Evolutionary conservation across 2,797 vertebrate species (phyloP).

Genomic region (Ceryle rudis): DNA sequence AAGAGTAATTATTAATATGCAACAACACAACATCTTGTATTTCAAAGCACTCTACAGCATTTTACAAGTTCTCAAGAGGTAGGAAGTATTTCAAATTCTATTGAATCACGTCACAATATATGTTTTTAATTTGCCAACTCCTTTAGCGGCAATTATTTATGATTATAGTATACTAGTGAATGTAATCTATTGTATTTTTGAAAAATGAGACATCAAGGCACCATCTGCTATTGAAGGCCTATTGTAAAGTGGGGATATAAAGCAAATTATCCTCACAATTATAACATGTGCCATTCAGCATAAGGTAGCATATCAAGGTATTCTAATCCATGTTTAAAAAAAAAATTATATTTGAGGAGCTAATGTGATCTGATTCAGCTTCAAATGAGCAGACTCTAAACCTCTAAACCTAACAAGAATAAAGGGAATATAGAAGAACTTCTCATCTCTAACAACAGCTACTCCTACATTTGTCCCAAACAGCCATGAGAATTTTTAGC

Average conservation of each 20-base stretch:
- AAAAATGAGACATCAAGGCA: conserved; percentile 20
- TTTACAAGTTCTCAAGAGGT: neutral
- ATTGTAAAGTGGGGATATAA: neutral
- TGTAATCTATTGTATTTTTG: neutral
- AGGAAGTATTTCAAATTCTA: neutral
- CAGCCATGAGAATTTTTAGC: neutral
- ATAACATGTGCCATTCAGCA: neutral
- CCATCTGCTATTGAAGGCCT: conserved; percentile 1
- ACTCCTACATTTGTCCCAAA: neutral
- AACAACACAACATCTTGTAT: neutral
- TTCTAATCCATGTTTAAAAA: neutral
- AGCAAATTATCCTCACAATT: conserved; percentile 1
- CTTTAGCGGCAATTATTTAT: conserved; percentile 23
- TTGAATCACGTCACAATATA: neutral
- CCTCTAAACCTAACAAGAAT: neutral
- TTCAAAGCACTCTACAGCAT: neutral
- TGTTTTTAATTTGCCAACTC: neutral
- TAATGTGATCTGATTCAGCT: neutral
- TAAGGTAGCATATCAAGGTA: neutral
- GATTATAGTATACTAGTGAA: neutral
- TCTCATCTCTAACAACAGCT: neutral
- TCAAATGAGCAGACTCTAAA: neutral
- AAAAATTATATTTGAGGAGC: neutral
- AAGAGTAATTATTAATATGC: neutral
- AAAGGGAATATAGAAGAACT: neutral